Percentiles rank a stretch among this genome's conserved stretches.
Evolutionary conservation across 2,888 invertebrate species (phyloP).

Genomic region (Heteromurus nitidus): DNA sequence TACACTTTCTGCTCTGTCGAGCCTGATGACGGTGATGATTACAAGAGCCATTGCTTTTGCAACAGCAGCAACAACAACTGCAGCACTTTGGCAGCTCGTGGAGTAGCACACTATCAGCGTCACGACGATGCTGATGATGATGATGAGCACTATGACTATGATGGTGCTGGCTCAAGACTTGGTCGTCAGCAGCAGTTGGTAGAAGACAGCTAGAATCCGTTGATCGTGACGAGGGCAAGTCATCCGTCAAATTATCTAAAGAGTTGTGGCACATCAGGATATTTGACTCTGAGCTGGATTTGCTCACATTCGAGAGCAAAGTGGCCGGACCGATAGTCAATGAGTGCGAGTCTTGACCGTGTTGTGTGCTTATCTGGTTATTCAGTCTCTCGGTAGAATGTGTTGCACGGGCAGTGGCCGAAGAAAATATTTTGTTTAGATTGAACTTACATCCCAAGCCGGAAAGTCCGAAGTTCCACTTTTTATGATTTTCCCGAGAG

Average conservation of each 20-base stretch:
- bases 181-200: slow-evolving; percentile 57
- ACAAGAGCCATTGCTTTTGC: slow-evolving; percentile 52
- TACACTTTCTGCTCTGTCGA: slow-evolving; percentile 39
- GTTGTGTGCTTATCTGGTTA: slow-evolving; percentile 57
- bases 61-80: slow-evolving; percentile 55
- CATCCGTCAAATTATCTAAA: slow-evolving; percentile 71
- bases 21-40: slow-evolving; percentile 38
- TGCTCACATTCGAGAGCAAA: slow-evolving; percentile 64
- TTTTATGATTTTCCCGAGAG: slow-evolving; percentile 53
- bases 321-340: slow-evolving; percentile 26
- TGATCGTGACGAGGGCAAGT: slow-evolving; percentile 71
- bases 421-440: slow-evolving; percentile 59
- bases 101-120: neutral
- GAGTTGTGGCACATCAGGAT: slow-evolving; percentile 73
- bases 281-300: slow-evolving; percentile 73
- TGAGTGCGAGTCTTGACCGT: slow-evolving; percentile 36
- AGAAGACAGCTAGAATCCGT: slow-evolving; percentile 71
- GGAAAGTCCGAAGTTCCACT: slow-evolving; percentile 60
- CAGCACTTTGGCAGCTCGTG: slow-evolving; percentile 21
- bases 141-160: slow-evolving; percentile 36
- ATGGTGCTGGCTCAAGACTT: slow-evolving; percentile 35
- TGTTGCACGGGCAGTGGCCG: slow-evolving; percentile 14
- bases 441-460: slow-evolving; percentile 62
- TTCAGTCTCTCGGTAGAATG: slow-evolving; percentile 63
- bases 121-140: slow-evolving; percentile 11